Conservation (phyloP, 1,140 invertebrate species). For the Hyposmocoma kahamanoa region DNA sequence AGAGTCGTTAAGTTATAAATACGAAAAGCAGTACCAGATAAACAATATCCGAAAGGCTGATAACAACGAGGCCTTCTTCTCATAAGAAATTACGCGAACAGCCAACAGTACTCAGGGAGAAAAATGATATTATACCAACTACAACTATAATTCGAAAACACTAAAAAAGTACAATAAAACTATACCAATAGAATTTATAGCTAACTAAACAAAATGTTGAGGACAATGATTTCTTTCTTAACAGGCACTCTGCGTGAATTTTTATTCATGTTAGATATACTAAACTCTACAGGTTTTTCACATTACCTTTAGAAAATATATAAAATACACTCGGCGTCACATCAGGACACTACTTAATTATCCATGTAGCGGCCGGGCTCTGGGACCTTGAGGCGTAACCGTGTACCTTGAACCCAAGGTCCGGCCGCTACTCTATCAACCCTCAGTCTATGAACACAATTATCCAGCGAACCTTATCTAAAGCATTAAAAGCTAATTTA, state of each 20-base stretch:
- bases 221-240: slow-evolving; percentile 51
- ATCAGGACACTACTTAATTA: not conserved
- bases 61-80: slow-evolving; percentile 40
- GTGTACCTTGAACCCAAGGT: slow-evolving; percentile 5
- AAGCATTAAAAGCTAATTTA: slow-evolving; percentile 71
- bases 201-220: slow-evolving; percentile 57
- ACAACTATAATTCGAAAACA: slow-evolving; percentile 61
- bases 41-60: slow-evolving; percentile 29
- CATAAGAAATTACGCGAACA: slow-evolving; percentile 20
- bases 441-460: slow-evolving; percentile 71
- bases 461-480: slow-evolving; percentile 70
- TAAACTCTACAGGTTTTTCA: slow-evolving; percentile 38
- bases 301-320: slow-evolving; percentile 41
- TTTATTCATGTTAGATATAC: slow-evolving; percentile 52
- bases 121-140: slow-evolving; percentile 40
- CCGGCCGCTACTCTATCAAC: slow-evolving; percentile 20
- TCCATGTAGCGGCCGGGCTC: not conserved
- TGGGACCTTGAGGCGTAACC: slow-evolving; percentile 9
- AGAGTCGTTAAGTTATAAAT: slow-evolving; percentile 20
- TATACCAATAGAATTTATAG: slow-evolving; percentile 62
- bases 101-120: slow-evolving; percentile 17
- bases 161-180: slow-evolving; percentile 52
- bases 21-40: slow-evolving; percentile 22
- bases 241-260: slow-evolving; percentile 71
- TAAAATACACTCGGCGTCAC: slow-evolving; percentile 30